phyloP scores from a whole-genome alignment of 1,140 invertebrate genomes.

The Idris sp. region DNA sequence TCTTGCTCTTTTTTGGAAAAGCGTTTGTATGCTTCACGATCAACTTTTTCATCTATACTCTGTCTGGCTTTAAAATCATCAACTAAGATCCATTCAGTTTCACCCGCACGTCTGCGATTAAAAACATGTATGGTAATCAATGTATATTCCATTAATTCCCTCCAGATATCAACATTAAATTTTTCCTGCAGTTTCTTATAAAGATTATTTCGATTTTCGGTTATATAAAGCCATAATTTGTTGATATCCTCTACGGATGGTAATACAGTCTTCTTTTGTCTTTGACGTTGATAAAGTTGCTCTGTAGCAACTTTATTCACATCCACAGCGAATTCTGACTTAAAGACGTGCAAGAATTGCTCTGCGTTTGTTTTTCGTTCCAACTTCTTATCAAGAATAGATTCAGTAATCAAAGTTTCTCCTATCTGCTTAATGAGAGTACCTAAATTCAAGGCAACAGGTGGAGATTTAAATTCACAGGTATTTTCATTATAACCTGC shows the following conservation, averaged over 20 bases:
- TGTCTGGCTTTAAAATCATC: conserved; percentile 46
- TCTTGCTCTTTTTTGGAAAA: conserved; percentile 23
- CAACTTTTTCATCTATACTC: conserved; percentile 32
- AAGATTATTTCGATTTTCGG: conserved; percentile 15
- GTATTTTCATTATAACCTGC: conserved; percentile 32
- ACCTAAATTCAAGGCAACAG: conserved; percentile 37
- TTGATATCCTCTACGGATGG: conserved; percentile 43
- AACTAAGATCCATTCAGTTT: conserved; percentile 36
- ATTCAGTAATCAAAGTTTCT: conserved; percentile 19
- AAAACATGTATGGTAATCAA: conserved; percentile 45
- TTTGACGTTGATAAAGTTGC: conserved; percentile 27
- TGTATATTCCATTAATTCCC: conserved; percentile 27
- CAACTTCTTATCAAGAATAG: conserved; percentile 24
- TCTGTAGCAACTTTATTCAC: conserved; percentile 56
- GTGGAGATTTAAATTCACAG: conserved; percentile 20
- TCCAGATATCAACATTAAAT: conserved; percentile 23
- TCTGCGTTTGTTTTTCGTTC: conserved; percentile 22
- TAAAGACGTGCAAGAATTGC: conserved; percentile 47
- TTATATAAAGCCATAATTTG: conserved; percentile 36
- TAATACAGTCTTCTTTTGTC: conserved; percentile 43
- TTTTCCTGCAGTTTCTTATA: conserved; percentile 24
- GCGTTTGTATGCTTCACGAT: conserved; percentile 21
- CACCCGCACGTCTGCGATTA: conserved; percentile 52
- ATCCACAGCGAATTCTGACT: conserved; percentile 42
- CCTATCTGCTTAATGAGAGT: conserved; percentile 52